Conservation (phyloP, 2,797 vertebrate species). For the Lagocephalus sceleratus region DNA sequence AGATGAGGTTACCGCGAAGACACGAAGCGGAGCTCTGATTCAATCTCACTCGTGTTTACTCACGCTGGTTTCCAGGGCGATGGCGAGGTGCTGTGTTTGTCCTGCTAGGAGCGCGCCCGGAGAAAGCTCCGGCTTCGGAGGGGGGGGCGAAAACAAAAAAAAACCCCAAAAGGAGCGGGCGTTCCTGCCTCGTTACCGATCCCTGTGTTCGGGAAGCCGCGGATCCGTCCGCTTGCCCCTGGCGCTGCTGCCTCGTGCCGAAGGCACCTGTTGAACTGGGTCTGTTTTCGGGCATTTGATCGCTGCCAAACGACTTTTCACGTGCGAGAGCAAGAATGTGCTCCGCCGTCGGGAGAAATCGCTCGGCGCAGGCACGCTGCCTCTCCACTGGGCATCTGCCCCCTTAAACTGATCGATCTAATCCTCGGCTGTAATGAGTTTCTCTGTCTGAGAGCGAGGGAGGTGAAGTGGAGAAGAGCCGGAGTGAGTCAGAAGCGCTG, state of each 20-base stretch:
- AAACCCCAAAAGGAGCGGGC: too few relatives aligned
- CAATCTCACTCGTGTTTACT: conserved; percentile 51
- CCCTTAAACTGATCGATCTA: conserved; percentile 66
- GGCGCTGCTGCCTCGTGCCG: too few relatives aligned
- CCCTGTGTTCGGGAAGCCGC: too few relatives aligned
- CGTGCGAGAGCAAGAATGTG: conserved; percentile 48
- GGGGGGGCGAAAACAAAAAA: too few relatives aligned
- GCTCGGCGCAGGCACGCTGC: conserved; percentile 57
- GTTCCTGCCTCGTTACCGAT: too few relatives aligned
- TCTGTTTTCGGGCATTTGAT: conserved; percentile 23
- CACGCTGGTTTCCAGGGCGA: conserved; percentile 54
- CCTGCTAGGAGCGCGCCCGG: conserved; percentile 29
- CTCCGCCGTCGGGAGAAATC: conserved; percentile 73
- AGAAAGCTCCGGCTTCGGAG: conserved; percentile 24
- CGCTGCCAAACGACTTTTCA: conserved; percentile 46
- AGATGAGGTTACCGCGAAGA: conserved; percentile 42
- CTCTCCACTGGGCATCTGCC: conserved; percentile 56
- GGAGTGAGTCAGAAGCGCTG: conserved; percentile 23
- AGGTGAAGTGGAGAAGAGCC: conserved; percentile 31
- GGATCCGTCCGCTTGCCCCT: too few relatives aligned
- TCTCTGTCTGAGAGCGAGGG: conserved; percentile 60
- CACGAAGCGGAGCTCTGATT: conserved; percentile 34
- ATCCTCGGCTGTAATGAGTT: conserved; percentile 76
- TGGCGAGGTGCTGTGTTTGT: conserved; percentile 26
- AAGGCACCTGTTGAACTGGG: not conserved